A percentile compares a stretch with the other conserved stretches of the same genome.
Evolutionary conservation across 2,113 vertebrate genomes (phyloP).

Genomic region (Charina bottae): DNA sequence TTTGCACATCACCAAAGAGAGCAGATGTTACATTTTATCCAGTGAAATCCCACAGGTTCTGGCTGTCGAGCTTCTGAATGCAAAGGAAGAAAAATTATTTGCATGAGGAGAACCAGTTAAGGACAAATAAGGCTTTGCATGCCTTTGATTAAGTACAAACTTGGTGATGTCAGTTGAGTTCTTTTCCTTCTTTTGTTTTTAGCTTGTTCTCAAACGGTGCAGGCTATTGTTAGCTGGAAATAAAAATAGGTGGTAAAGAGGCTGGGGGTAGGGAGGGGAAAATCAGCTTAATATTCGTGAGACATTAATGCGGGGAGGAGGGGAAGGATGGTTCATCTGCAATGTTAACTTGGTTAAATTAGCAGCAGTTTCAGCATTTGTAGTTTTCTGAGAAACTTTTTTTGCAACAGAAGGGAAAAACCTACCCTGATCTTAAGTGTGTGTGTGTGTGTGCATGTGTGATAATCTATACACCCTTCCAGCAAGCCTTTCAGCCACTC

Average conservation of each 20-base stretch:
- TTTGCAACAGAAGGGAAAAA: not conserved
- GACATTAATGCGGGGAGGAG: not conserved
- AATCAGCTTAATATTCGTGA: not conserved
- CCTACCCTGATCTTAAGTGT: not conserved
- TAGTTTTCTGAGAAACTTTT: conserved; percentile 22
- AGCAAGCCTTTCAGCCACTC: not conserved
- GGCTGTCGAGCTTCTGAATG: not conserved
- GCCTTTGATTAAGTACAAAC: conserved; percentile 5
- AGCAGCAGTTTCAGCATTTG: not conserved
- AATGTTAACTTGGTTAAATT: not conserved
- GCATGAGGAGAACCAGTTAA: not conserved
- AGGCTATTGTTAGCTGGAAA: not conserved
- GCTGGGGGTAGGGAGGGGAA: not conserved
- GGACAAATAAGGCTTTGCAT: not conserved
- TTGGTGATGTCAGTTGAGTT: not conserved
- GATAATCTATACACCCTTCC: not conserved
- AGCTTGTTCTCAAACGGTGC: not conserved
- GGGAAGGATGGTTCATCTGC: accelerated
- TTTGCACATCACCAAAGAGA: too few species aligned
- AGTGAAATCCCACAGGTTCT: not conserved
- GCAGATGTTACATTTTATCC: not conserved
- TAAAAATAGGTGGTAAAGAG: not conserved
- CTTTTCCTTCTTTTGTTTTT: not conserved
- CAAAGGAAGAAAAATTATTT: not conserved
- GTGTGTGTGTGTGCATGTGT: too few species aligned